Conservation (phyloP, 2,797 vertebrate species). For the Falco berigora region DNA sequence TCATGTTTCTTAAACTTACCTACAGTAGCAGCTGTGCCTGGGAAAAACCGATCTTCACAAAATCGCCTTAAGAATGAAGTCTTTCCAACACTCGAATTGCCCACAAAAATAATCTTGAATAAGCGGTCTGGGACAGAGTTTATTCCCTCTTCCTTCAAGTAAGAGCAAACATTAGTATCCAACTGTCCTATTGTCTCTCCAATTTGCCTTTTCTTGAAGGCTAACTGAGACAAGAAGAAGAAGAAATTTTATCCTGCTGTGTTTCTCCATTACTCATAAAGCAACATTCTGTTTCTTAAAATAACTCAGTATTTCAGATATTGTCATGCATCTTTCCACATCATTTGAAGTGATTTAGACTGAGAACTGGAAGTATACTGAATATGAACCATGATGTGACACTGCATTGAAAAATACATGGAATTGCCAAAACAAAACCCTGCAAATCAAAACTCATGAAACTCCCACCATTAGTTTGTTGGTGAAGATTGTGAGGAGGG, state of each 20-base stretch:
- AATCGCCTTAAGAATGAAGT: slow-evolving; percentile 86
- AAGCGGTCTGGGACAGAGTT: slow-evolving; percentile 78
- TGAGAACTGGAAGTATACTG: background rate
- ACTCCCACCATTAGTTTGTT: background rate
- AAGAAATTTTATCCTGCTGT: background rate
- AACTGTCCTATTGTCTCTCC: background rate
- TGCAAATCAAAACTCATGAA: background rate
- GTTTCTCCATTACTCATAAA: background rate
- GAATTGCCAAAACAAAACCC: background rate
- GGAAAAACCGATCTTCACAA: slow-evolving; percentile 81
- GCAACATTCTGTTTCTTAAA: background rate
- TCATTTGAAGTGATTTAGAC: background rate
- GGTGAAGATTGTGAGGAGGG: background rate
- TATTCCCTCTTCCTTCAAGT: slow-evolving; percentile 75
- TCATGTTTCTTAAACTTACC: slow-evolving; percentile 72
- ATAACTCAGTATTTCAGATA: background rate
- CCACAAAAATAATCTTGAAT: slow-evolving; percentile 91
- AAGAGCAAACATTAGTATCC: slow-evolving; percentile 8
- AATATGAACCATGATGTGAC: background rate
- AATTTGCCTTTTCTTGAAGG: background rate
- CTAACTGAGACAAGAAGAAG: background rate
- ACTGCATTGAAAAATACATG: background rate
- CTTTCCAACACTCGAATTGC: slow-evolving; percentile 91
- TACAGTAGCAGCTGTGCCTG: slow-evolving; percentile 84
- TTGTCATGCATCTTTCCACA: background rate